Evolutionary conservation across 2,797 vertebrate genomes (phyloP).

Genomic region (Emys orbicularis): DNA sequence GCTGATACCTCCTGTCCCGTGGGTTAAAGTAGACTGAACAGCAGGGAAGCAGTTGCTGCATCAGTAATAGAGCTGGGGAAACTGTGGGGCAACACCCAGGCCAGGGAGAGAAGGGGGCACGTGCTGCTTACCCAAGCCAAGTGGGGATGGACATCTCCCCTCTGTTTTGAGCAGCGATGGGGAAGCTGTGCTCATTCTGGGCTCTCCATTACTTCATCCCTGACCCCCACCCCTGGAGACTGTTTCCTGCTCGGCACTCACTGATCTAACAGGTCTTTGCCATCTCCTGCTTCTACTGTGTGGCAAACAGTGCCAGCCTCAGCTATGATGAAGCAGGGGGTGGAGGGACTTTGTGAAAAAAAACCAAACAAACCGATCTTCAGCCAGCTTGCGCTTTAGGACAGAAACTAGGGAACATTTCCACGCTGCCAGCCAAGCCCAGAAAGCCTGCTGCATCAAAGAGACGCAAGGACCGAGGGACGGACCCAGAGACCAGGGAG

Average conservation of each 20-base stretch:
- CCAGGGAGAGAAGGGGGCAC: not conserved
- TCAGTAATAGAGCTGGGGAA: not conserved
- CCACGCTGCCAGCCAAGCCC: not conserved
- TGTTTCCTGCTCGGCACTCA: not conserved
- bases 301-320: not conserved
- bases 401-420: not conserved
- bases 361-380: not conserved
- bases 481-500: accelerated
- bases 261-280: not conserved
- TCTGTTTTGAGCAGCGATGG: not conserved
- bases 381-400: not conserved
- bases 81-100: not conserved
- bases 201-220: not conserved
- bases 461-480: not conserved
- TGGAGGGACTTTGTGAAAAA: accelerated
- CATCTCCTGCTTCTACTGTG: accelerated
- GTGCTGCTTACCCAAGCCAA: no score
- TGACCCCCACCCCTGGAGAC: not conserved
- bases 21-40: not conserved
- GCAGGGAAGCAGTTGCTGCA: not conserved
- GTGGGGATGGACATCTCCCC: not conserved
- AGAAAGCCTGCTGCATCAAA: accelerated
- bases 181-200: not conserved
- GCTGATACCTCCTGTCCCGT: not conserved
- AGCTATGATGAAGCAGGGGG: accelerated